Conservation (phyloP, 2,113 vertebrate species). For the Cephalopholis sonnerati region DNA sequence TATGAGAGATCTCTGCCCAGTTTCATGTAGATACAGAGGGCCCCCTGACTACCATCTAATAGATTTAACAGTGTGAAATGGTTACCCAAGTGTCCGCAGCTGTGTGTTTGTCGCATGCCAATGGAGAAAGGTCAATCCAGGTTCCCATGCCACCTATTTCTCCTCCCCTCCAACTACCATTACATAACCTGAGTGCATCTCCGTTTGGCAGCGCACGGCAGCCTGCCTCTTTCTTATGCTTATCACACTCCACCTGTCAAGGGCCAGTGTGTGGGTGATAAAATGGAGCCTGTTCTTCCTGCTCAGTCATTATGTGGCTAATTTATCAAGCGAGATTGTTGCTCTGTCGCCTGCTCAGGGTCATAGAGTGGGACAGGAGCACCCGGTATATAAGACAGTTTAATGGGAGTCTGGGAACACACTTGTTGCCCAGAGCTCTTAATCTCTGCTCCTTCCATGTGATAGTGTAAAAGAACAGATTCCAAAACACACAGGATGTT, state of each 20-base stretch:
- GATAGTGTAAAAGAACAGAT: conserved; percentile 15
- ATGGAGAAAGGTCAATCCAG: conserved; percentile 26
- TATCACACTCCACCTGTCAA: conserved; percentile 74
- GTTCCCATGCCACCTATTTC: conserved; percentile 44
- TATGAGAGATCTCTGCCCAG: conserved; percentile 58
- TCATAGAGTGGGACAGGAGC: conserved; percentile 28
- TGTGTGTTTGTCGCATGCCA: conserved; percentile 34
- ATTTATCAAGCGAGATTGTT: conserved; percentile 70
- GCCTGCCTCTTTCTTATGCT: conserved; percentile 63
- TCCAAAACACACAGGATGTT: too few species aligned
- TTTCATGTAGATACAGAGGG: conserved; percentile 37
- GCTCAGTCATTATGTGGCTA: conserved; percentile 70
- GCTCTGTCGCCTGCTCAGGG: conserved; percentile 57
- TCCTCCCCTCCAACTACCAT: conserved; percentile 1
- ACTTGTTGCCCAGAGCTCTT: conserved; percentile 17
- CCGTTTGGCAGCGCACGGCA: conserved; percentile 42
- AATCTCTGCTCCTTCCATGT: conserved; percentile 25
- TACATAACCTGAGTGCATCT: conserved; percentile 61
- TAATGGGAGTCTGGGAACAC: conserved; percentile 54
- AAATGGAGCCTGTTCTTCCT: conserved; percentile 72
- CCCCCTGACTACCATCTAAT: conserved; percentile 15
- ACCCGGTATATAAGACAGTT: background rate
- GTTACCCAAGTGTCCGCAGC: conserved; percentile 24
- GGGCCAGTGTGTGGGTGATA: conserved; percentile 62
- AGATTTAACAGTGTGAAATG: conserved; percentile 33